Percentiles rank a stretch among this genome's conserved stretches.
Conservation (phyloP, 2,888 invertebrate species). For the Lasioglossum lativentre region DNA sequence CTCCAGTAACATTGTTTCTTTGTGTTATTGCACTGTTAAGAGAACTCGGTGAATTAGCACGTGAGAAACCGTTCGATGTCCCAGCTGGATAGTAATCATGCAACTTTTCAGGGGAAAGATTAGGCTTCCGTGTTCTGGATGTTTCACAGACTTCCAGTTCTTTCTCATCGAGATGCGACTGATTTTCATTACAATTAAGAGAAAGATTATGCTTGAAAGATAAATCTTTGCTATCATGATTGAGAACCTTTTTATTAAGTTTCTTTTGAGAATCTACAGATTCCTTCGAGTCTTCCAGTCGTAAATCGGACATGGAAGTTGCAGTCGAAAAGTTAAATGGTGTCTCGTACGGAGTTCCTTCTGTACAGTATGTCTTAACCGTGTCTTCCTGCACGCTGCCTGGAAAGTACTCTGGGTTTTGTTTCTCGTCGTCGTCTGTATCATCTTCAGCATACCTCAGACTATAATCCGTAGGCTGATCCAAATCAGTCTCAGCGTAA, state of each 20-base stretch:
- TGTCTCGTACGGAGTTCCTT: slow-evolving; percentile 94
- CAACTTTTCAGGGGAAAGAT: slow-evolving; percentile 92
- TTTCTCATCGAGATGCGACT: slow-evolving; percentile 61
- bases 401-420: slow-evolving; percentile 77
- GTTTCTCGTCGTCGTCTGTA: slow-evolving; percentile 86
- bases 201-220: slow-evolving; percentile 40
- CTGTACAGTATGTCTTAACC: slow-evolving; percentile 96
- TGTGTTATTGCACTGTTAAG: slow-evolving; percentile 79
- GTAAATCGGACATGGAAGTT: slow-evolving; percentile 94
- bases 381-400: slow-evolving; percentile 88
- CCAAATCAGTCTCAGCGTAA: slow-evolving; percentile 95
- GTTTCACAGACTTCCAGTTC: slow-evolving; percentile 63
- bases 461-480: slow-evolving; percentile 97
- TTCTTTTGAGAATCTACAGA: slow-evolving; percentile 72
- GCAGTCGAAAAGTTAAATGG: slow-evolving; percentile 92
- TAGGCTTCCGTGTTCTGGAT: slow-evolving; percentile 86
- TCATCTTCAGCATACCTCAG: slow-evolving; percentile 94
- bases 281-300: slow-evolving; percentile 84
- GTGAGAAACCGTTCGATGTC: slow-evolving; percentile 92
- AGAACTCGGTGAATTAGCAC: slow-evolving; percentile 86
- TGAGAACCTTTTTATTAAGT: slow-evolving; percentile 64
- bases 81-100: slow-evolving; percentile 95
- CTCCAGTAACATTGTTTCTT: slow-evolving; percentile 65
- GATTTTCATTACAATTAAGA: slow-evolving; percentile 49
- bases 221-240: slow-evolving; percentile 55